phyloP scores from a whole-genome alignment of 2,113 vertebrate species.

The Dendrocopos noguchii region DNA sequence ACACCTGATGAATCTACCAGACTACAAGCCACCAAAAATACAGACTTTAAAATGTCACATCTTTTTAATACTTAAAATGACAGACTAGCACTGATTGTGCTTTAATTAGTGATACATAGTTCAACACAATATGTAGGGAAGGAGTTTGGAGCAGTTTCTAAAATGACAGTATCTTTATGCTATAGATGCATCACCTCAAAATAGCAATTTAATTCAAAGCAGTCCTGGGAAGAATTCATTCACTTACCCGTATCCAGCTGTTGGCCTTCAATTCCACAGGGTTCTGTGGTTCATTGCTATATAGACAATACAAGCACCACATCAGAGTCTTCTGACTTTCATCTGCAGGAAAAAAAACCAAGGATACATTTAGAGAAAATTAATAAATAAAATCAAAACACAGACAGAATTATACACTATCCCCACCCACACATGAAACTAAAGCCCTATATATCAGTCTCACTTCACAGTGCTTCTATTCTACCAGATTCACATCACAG shows the following conservation, averaged over 20 bases:
- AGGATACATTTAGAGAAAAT: background rate
- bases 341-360: conserved; percentile 76
- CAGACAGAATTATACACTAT: background rate
- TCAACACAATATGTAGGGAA: background rate
- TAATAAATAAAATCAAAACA: background rate
- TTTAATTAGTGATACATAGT: conserved; percentile 5
- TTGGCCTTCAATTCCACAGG: conserved; percentile 87
- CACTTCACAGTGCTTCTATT: background rate
- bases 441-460: background rate
- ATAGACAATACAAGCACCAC: conserved; percentile 87
- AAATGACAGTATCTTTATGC: background rate
- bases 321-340: conserved; percentile 83
- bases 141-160: conserved; percentile 23
- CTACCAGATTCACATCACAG: background rate
- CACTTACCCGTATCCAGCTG: conserved; percentile 87
- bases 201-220: conserved; percentile 53
- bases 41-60: background rate
- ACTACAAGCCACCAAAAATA: conserved; percentile 2
- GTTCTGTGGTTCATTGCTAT: conserved; percentile 84
- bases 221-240: conserved; percentile 25
- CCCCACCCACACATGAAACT: background rate
- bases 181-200: conserved; percentile 41
- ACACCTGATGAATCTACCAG: background rate
- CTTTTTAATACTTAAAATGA: conserved; percentile 23
- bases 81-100: background rate